Evolutionary conservation across 2,797 vertebrate genomes (phyloP).

Genomic region (Garrulus glandarius): DNA sequence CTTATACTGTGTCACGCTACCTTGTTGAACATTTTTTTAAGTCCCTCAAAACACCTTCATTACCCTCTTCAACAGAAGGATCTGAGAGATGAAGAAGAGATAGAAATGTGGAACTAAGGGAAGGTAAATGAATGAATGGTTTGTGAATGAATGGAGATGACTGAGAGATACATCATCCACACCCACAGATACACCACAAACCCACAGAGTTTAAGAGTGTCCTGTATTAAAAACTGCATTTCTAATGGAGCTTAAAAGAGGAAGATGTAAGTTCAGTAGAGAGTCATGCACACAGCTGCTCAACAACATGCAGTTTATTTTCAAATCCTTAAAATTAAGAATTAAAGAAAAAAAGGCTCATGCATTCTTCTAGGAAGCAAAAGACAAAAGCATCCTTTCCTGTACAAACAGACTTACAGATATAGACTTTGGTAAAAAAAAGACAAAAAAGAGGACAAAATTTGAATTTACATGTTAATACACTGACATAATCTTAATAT

Average conservation of each 20-base stretch:
- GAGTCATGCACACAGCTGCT: background rate
- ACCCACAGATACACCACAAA: background rate
- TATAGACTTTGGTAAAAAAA: background rate
- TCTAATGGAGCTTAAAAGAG: background rate
- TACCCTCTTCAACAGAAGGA: background rate
- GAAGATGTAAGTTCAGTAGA: background rate
- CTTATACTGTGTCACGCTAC: background rate
- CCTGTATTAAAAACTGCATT: background rate
- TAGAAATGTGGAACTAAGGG: background rate
- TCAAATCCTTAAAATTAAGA: background rate
- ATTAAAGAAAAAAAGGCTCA: background rate
- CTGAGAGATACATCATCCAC: background rate
- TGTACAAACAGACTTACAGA: background rate
- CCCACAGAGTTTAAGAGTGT: background rate
- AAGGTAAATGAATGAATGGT: background rate
- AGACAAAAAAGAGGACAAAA: background rate
- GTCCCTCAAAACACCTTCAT: background rate
- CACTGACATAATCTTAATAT: background rate
- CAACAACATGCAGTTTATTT: background rate
- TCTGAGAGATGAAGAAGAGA: background rate
- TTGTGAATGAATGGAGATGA: background rate
- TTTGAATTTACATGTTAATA: background rate
- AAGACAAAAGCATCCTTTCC: background rate
- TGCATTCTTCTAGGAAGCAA: background rate
- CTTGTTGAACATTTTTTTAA: background rate